These are phyloP conservation scores for Limnothrissa miodon DNA, from an alignment of 2,113 vertebrate genomes.

Conservation along the genomic window DNA sequence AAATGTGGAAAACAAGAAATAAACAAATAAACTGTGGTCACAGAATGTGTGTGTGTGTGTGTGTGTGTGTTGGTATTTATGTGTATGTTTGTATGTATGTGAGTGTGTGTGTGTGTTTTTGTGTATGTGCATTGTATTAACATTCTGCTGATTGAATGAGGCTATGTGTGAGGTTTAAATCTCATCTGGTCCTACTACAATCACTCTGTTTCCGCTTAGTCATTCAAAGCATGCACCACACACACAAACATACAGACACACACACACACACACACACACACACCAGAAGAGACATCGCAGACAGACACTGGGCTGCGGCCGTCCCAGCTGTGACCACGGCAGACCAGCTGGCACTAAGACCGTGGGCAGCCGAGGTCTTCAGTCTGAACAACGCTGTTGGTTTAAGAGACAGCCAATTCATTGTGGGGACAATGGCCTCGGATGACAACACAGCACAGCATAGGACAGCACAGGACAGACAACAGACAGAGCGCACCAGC, in stretches of 20 bases:
- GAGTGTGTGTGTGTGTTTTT: too few relatives aligned
- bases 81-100: neutral
- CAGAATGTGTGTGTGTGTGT: neutral
- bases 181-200: neutral
- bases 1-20: conserved; percentile 1
- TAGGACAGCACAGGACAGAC: neutral
- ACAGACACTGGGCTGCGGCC: neutral
- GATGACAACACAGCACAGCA: neutral
- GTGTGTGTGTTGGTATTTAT: neutral
- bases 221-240: neutral
- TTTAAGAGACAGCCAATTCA: neutral
- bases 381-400: neutral
- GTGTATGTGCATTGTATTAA: neutral
- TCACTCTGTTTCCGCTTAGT: neutral
- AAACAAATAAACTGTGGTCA: conserved; percentile 2
- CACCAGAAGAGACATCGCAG: neutral
- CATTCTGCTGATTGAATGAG: neutral
- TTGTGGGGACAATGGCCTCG: neutral
- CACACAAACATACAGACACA: neutral
- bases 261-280: neutral
- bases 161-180: neutral
- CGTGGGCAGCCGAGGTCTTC: neutral
- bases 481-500: neutral
- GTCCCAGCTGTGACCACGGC: neutral
- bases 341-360: conserved; percentile 1